Percentiles rank a stretch among this genome's conserved stretches.
These are phyloP conservation scores for Pharmacophagus antenor DNA, from an alignment of 2,888 invertebrate genomes.

Conservation along the genomic window DNA sequence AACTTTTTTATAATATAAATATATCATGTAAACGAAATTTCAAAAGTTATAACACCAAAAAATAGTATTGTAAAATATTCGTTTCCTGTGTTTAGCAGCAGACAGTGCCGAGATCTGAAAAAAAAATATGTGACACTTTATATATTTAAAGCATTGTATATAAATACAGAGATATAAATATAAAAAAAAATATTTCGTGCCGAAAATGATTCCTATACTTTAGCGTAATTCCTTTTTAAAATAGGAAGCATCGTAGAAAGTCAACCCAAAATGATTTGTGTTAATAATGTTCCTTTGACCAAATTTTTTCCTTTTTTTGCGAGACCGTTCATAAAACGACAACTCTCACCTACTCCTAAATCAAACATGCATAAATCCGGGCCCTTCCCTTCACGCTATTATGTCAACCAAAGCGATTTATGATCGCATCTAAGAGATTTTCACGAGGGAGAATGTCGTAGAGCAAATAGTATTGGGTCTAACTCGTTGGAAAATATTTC, in stretches of 20 bases:
- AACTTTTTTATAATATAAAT: no score
- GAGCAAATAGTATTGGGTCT: conserved; percentile 66
- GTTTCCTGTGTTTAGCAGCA: no score
- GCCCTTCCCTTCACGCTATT: conserved; percentile 74
- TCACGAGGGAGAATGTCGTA: conserved; percentile 61
- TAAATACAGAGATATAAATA: no score
- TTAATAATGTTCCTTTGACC: conserved; percentile 6
- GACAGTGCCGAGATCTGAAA: no score
- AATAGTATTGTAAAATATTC: no score
- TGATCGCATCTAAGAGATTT: conserved; percentile 75
- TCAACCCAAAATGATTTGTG: neutral
- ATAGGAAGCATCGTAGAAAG: neutral
- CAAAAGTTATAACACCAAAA: no score
- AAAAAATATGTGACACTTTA: no score
- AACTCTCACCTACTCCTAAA: conserved; percentile 65
- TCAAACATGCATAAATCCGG: conserved; percentile 77
- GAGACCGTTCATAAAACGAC: conserved; percentile 44
- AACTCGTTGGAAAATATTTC: conserved; percentile 38
- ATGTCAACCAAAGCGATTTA: conserved; percentile 78
- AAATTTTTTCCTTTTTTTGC: conserved; percentile 19
- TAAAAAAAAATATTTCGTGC: no score
- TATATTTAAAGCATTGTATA: no score
- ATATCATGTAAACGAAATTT: no score
- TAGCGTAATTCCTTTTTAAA: no score
- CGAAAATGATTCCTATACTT: no score